Evolutionary conservation across 2,797 vertebrate genomes (phyloP).

Genomic region (Heliangelus exortis): DNA sequence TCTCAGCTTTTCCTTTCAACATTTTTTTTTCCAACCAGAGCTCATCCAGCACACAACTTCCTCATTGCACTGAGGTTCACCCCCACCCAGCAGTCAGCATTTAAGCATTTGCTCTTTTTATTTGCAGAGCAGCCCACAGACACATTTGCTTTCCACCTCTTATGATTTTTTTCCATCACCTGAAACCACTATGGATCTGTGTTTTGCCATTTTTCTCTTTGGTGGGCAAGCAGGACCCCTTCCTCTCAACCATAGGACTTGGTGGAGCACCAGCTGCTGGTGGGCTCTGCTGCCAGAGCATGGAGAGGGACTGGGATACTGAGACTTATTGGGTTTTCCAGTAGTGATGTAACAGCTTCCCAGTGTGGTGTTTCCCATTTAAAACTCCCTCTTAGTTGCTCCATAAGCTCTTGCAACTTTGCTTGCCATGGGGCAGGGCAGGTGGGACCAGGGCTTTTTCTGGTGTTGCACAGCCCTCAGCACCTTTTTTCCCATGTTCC

Average conservation of each 20-base stretch:
- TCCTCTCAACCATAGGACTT: neutral
- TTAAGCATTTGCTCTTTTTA: neutral
- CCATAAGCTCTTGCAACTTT: neutral
- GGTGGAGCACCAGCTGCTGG: neutral
- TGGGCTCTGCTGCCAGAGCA: neutral
- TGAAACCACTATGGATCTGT: rapidly evolving
- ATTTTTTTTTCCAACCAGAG: neutral
- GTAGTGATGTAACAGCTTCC: neutral
- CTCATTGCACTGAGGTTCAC: neutral
- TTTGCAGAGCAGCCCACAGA: neutral
- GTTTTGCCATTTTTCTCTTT: neutral
- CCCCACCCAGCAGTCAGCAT: neutral
- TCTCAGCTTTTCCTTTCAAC: neutral
- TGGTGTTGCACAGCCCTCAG: neutral
- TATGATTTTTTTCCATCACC: neutral
- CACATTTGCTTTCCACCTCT: neutral
- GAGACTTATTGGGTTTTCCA: neutral
- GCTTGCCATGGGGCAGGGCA: neutral
- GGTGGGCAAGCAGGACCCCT: neutral
- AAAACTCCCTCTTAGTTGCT: neutral
- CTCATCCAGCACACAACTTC: neutral
- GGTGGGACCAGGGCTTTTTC: too few relatives aligned
- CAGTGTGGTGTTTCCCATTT: neutral
- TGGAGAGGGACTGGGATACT: neutral
- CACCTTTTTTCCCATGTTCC: neutral